Base-by-base conservation (phyloP, 2,113 vertebrate species). In the Hucho hucho region DNA sequence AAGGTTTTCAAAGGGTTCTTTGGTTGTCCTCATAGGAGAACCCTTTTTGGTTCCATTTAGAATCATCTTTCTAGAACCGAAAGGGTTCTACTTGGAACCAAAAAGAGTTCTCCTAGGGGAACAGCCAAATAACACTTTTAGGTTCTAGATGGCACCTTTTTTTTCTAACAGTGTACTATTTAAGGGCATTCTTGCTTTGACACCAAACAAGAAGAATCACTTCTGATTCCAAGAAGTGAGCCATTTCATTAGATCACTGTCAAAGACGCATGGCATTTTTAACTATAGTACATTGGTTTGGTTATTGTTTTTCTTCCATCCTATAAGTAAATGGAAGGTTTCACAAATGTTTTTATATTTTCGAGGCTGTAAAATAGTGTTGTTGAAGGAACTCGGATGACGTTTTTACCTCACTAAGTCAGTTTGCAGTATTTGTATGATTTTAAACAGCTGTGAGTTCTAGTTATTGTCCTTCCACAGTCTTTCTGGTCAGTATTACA, bases 401-500 rank as follows among this genome's bases (percentile, higher is more conserved):
- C 20, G 6, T 14, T 67, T 16, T n/a, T 1, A 32, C 16, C 28
- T 32, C 65, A 9, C 29, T 22, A 43, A 67, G 24, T 83, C 25
- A 13, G 53, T 82, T 77, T 80, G 72, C 79, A 77, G 79, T 82
- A 70, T 84, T 76, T 26, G 43, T 53, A 18, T 53, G 49, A 53
- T 53, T 53, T 53, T 4, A 53, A 53, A 53, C 16, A 74, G 43
- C 66, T 66, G 70, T 63, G 4, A 4, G 11, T 71, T 53, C 61
- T 14, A 18, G 18, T 73, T 3, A 56, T 25, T 73, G 59, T 70
- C 1, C 58, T 70, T 69, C 37, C 64, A 18, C 66, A 53, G 22
- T 78, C 2, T 76, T 32, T 79, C 26, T 65, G 11, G 64, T 43
- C 49, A 70, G 66, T 59, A 4, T 64, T 74, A 74, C 43, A 65